Base-by-base conservation (phyloP, 2,888 invertebrate species). In the Unio delphinus region DNA sequence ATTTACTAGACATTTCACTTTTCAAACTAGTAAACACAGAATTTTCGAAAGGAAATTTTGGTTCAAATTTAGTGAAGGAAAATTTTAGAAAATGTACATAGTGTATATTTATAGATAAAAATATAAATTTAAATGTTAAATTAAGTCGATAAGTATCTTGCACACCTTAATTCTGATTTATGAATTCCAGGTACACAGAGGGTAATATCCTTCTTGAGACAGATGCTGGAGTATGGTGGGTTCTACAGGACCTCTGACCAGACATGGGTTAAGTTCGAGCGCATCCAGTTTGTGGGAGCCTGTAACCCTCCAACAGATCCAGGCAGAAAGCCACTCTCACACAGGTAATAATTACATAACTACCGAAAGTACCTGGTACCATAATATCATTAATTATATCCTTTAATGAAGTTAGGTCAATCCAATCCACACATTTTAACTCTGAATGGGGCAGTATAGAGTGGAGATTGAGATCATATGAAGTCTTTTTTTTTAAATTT, bases 281-380 rank as follows among this genome's bases (percentile, higher is more conserved):
- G 99, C 70, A 99, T 99, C 83, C 99, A 99, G 90, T 99, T 99
- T 90, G 99, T 99, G 55, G 99, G 99, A 23, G 99, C 99, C 72
- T 99, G 99, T 91, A 99, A 99, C 92, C 99, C 99, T 56, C 99
- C 99, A 0, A 99, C 99, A 4, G 99, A 99, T 92, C 99, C 99
- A 1, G 99, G 99, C 58, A 93, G 99, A 78, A 99, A 99, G 90
- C 98, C 98, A 4, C 92, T 98, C 11, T 96, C 97, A 58, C 96
- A 96, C 90, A 91, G 95, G 86, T 95, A 70, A 18, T n/a, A 3
- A 26, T n/a, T 18, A 26, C 8, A 8, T 45, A 45, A 45, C 11
- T 45, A 45, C 11, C 45, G 11, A 45, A 11, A 8, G 11, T 11
- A 45, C 45, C 45, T 45, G 0, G 11, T 11, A 45, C 34, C 34